A percentile compares a stretch with the other conserved stretches of the same genome.
These are phyloP conservation scores for Beris morrisii DNA, from an alignment of 2,888 invertebrate genomes.

Conservation along the genomic window DNA sequence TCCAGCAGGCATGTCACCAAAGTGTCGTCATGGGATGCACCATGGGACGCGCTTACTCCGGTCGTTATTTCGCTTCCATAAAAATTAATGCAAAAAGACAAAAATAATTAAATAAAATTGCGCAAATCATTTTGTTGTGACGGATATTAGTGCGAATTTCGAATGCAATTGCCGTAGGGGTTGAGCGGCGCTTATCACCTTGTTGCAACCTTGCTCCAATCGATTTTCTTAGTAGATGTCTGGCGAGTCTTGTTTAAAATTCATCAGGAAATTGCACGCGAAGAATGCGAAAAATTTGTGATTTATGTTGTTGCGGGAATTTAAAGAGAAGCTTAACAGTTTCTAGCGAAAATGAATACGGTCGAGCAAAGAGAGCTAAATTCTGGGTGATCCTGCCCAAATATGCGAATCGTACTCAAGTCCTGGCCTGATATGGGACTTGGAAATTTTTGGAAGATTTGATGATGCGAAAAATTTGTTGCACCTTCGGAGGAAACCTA, in stretches of 20 bases:
- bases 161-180: slow-evolving; percentile 2
- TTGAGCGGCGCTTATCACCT: neutral
- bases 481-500: too few relatives aligned
- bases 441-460: too few relatives aligned
- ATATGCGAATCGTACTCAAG: too few relatives aligned
- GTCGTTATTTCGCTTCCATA: neutral
- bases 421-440: too few relatives aligned
- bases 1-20: neutral
- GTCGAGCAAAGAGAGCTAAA: too few relatives aligned
- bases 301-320: too few relatives aligned
- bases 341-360: too few relatives aligned
- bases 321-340: too few relatives aligned
- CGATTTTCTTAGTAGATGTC: neutral
- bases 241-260: neutral
- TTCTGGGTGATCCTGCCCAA: too few relatives aligned
- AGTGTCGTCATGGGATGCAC: slow-evolving; percentile 7
- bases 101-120: neutral
- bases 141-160: neutral
- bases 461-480: too few relatives aligned
- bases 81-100: slow-evolving; percentile 4
- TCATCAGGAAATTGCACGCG: too few relatives aligned
- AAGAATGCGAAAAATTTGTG: too few relatives aligned
- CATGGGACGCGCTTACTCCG: neutral
- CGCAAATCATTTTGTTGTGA: neutral
- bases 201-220: neutral